phyloP scores from a whole-genome alignment of 2,888 invertebrate species.

The Rhingia campestris region DNA sequence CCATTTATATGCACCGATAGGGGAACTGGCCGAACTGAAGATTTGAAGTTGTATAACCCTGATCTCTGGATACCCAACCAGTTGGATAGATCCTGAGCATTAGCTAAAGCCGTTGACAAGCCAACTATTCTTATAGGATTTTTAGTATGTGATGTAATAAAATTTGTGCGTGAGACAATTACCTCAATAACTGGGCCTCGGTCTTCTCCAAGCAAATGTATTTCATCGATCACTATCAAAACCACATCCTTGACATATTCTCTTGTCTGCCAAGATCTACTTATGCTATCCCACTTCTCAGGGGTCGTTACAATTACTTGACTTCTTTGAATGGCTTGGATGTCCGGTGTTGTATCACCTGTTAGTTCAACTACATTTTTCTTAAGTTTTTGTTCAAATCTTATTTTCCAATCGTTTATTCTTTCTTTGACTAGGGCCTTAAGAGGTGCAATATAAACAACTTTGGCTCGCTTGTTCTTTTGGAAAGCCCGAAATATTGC shows the following conservation, averaged over 20 bases:
- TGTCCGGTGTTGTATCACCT: conserved; percentile 94
- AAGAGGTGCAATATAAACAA: conserved; percentile 98
- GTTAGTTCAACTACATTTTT: conserved; percentile 97
- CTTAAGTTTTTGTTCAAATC: conserved; percentile 88
- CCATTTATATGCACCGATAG: conserved; percentile 95
- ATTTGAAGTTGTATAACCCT: conserved; percentile 98
- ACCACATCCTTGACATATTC: conserved; percentile 96
- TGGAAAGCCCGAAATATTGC: conserved; percentile 97
- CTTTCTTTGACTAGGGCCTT: conserved; percentile 98
- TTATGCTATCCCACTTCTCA: conserved; percentile 99
- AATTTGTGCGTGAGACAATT: conserved; percentile 98
- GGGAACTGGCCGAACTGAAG: conserved; percentile 98
- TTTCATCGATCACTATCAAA: conserved; percentile 98
- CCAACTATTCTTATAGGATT: conserved; percentile 94
- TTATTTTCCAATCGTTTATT: conserved; percentile 95
- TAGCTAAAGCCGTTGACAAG: conserved; percentile 98
- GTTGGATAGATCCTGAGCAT: conserved; percentile 97
- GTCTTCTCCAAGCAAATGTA: conserved; percentile 96
- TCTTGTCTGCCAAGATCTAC: conserved; percentile 98
- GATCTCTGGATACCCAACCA: conserved; percentile 95
- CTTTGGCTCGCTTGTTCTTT: conserved; percentile 90
- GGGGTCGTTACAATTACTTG: conserved; percentile 99
- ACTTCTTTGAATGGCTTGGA: conserved; percentile 90
- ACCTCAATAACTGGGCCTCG: conserved; percentile 96
- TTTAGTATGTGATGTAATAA: conserved; percentile 95